Base-by-base conservation (phyloP, 2,113 vertebrate genomes). In the Canis aureus region DNA sequence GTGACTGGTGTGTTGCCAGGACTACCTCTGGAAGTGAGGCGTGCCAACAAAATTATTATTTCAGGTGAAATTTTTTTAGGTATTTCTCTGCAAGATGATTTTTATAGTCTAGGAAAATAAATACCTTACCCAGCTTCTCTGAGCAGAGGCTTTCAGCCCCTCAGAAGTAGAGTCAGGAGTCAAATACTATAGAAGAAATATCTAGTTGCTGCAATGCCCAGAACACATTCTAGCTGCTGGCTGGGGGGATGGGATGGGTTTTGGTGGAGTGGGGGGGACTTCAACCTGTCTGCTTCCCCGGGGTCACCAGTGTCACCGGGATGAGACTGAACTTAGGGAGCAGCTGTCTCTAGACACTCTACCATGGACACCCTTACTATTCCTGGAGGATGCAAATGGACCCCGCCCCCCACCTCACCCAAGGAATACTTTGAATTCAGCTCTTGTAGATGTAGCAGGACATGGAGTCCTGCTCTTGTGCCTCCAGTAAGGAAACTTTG, bases 1-100 rank as follows among this genome's bases (percentile, higher is more conserved):
- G 69, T 95, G 53, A 84, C 32, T 95, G 29, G 19, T 94, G 27
- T 93, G n/a, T 71, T 89, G 91, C 86, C 82, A 88, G 84, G 69
- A 55, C n/a, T 80, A 29, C 22, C 57, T 74, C 59, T 92, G 22
- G 43, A 87, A 3, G n/a, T 80, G 60, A 80, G 27, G 29, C 9
- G n/a, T 86, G 17, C 49, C 53, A 82, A 60, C 49, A 89, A 95
- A 94, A 53, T 62, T 64, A 79, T 87, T 91, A 62, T 22, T 88
- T 87, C 17, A 66, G 35, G 7, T 89, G n/a, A 86, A 19, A 23
- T 76, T 25, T 71, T 71, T 90, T 80, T 29, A 43, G 22, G 80
- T 55, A n/a, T 78, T 83, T 91, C 57, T 95, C 92, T 83, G 32
- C 64, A 74, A 81, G 53, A 76, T 81, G 38, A 43, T 53, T 92